Percentiles rank a stretch among this genome's conserved stretches.
Evolutionary conservation across 2,113 vertebrate genomes (phyloP).

Genomic region (Nothocercus nigrocapillus): DNA sequence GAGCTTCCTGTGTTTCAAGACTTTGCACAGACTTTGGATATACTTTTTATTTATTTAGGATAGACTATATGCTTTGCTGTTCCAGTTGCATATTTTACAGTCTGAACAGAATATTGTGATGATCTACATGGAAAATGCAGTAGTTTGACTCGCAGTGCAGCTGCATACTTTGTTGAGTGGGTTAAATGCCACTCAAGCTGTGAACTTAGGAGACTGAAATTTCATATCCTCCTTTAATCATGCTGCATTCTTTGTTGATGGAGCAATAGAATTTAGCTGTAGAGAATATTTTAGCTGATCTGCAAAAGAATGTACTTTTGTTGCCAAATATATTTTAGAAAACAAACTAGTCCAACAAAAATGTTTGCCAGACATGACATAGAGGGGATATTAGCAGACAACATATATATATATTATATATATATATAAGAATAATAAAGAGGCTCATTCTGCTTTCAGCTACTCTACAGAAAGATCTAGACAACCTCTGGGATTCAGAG

Average conservation of each 20-base stretch:
- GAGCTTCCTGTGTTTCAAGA: no score
- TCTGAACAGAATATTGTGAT: neutral
- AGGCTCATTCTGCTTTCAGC: neutral
- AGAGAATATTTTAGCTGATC: neutral
- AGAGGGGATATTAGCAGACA: neutral
- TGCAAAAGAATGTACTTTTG: neutral
- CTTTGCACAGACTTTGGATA: neutral
- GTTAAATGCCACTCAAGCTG: neutral
- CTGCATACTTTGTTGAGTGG: neutral
- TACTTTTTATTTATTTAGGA: neutral
- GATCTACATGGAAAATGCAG: neutral
- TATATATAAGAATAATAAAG: neutral
- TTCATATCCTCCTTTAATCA: slow-evolving; percentile 2
- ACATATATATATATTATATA: neutral
- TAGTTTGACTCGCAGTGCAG: neutral
- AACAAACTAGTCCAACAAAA: neutral
- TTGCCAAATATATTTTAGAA: slow-evolving; percentile 4
- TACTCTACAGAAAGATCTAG: neutral
- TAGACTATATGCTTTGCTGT: neutral
- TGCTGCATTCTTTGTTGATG: neutral
- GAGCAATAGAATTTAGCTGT: neutral
- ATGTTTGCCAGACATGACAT: neutral
- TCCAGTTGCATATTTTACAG: neutral
- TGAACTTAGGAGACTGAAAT: neutral
- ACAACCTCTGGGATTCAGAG: neutral